A percentile compares a stretch with the other conserved stretches of the same genome.
phyloP scores from a whole-genome alignment of 2,113 vertebrate genomes.

The Ondatra zibethicus region DNA sequence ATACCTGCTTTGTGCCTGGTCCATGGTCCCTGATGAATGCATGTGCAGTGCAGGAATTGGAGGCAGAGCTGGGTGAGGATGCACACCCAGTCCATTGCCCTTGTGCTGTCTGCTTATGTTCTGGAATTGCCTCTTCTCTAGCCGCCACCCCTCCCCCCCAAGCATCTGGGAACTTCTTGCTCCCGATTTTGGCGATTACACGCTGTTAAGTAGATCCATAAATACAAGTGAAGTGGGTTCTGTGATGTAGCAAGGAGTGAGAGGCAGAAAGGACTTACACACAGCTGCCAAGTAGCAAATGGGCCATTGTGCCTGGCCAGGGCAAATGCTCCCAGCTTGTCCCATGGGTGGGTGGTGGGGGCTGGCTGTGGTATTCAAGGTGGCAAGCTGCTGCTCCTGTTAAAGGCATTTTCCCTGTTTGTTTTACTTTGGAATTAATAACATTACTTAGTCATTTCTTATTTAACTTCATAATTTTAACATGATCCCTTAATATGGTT shows the following conservation, averaged over 20 bases:
- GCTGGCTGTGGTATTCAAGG: neutral
- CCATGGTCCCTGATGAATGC: rapidly evolving
- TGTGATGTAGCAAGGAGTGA: neutral
- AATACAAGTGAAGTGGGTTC: neutral
- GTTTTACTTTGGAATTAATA: constrained; percentile 11
- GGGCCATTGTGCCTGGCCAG: neutral
- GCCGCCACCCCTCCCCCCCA: neutral
- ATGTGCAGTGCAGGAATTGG: neutral
- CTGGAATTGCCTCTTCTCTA: neutral
- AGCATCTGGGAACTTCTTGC: neutral
- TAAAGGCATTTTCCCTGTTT: neutral
- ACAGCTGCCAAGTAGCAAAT: neutral
- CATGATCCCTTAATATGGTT: neutral
- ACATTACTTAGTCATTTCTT: neutral
- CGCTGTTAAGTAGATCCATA: constrained; percentile 5
- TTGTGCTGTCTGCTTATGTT: neutral
- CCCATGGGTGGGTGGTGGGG: rapidly evolving
- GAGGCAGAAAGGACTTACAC: neutral
- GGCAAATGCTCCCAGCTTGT: rapidly evolving
- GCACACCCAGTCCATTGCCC: rapidly evolving
- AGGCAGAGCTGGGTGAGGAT: neutral
- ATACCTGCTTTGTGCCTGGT: neutral
- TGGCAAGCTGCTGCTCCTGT: neutral
- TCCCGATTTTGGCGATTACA: neutral
- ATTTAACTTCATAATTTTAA: neutral